Evolutionary conservation across 2,888 invertebrate species (phyloP), one percentile per base, ranked within the genome.

Genomic region (Eurytoma adleriae): DNA sequence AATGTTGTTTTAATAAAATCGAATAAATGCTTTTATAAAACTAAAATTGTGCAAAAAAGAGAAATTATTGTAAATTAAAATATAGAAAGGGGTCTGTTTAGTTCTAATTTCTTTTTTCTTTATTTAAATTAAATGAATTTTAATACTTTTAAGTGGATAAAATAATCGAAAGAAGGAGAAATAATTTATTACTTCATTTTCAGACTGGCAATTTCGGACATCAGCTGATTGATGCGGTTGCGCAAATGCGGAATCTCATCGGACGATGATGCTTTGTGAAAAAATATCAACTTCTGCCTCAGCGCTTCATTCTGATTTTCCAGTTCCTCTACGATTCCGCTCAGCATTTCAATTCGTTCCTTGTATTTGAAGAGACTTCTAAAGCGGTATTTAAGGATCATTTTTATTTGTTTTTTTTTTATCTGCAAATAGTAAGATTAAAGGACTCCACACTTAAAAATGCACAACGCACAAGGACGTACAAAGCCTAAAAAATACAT

Each of bases 221-320:
- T 14, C 4, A 82, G 61, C 20, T 78, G 74, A 18, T 77, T 80
- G 16, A 82, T 71, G 0, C 75, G 69, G 3, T 54, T 27, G 1
- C 57, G 73, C 16, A 82, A 40, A 10, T 78, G 62, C 1, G 80
- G 75, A 18, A 75, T 27, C 18, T 78, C 75, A 5, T 66, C 61
- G 0, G 71, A 14, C 1, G 18, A 48, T 7, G 64, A 52, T 2
- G 57, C 2, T 3, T 56, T 74, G 5, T 68, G 66, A 54, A 56
- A 75, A n/a, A 72, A 40, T 0, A 14, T 20, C 10, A 80, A 27
- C 52, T 80, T 82, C 14, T 82, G 70, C 20, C 78, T 85, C 64
- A 85, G 70, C 40, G 78, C 81, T 50, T 86, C 84, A 48, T 86
- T 86, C 68, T 85, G 82, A 14, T 24, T 66, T 27, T 84, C 84